Evolutionary conservation across 2,113 vertebrate genomes (phyloP), one percentile per base, ranked within the genome.

Genomic region (Eulemur macaco): DNA sequence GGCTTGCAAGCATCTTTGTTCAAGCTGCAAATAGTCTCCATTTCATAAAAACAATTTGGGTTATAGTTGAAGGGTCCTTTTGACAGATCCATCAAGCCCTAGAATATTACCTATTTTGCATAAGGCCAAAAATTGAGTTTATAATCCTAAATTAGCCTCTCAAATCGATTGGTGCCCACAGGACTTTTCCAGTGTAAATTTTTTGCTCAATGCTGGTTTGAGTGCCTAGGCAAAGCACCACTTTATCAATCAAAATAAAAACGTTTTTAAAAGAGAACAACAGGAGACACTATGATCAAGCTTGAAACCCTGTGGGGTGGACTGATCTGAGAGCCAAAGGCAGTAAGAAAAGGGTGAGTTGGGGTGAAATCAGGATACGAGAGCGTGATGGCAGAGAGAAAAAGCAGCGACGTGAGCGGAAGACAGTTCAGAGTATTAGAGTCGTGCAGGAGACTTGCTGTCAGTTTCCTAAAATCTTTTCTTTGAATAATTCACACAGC

Each of bases 401-500:
- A 56, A 14, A 25, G 39, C 37, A 8, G 37, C 21, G 6, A 21
- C 37, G 2, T 11, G 34, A 54, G 37, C 21, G 9, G 9, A 37
- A 68, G 37, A 27, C 6, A 11, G 73, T 10, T 20, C 45, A 14
- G 63, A 27, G 29, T 5, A 3, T 31, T 20, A 18, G 20, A 45
- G 91, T 54, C 21, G 6, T 0, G 0, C 1, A 21, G 37, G 27
- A 69, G 39, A 17, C 39, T 52, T n/a, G 37, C 45, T 37, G 83
- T 86, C 83, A 34, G 45, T 76, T 86, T 47, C 17, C 68, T 50
- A 60, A 89, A 81, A 58, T 31, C n/a, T 15, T 95, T 73, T 34
- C 76, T 80, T 42, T 96, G 56, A 87, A 74, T 96, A 94, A 87
- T 91, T 93, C 69, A 95, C 71, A 34, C 13, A 31, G n/a, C 50